These are phyloP conservation scores for Oxygymnocypris stewartii DNA, from an alignment of 2,113 vertebrate genomes.

Conservation along the genomic window DNA sequence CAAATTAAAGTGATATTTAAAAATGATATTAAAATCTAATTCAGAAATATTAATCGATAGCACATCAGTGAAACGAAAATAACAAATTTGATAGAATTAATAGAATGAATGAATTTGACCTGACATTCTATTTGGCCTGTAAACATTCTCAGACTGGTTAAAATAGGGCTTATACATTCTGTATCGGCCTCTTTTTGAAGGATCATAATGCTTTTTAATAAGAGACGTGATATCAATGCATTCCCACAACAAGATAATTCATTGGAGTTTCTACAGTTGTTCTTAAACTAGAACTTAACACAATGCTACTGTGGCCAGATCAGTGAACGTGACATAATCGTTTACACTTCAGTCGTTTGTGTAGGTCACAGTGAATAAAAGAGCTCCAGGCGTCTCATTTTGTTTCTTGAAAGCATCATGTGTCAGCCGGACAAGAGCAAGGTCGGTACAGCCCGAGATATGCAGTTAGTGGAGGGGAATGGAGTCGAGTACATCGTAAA, in stretches of 20 bases:
- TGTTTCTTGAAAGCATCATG: conserved; percentile 2
- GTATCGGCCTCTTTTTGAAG: conserved; percentile 22
- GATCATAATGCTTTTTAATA: background rate
- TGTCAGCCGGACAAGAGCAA: background rate
- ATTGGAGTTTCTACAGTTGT: conserved; percentile 18
- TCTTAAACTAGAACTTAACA: background rate
- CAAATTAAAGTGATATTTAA: background rate
- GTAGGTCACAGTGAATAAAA: conserved; percentile 5
- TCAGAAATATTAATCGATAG: background rate
- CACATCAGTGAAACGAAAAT: background rate
- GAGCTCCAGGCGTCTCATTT: conserved; percentile 5
- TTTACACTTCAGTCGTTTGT: background rate
- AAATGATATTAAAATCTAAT: background rate
- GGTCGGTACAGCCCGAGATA: background rate
- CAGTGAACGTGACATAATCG: background rate
- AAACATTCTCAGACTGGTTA: conserved; percentile 31
- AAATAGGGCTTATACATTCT: conserved; percentile 9
- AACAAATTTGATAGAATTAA: background rate
- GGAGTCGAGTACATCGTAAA: conserved; percentile 43
- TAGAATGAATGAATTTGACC: background rate
- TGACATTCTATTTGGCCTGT: conserved; percentile 23
- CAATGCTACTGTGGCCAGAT: background rate
- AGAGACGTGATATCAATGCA: conserved; percentile 19
- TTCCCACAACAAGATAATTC: conserved; percentile 24
- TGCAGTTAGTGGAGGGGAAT: conserved; percentile 5